Conservation (phyloP, 2,113 vertebrate genomes). For the Prunella fulvescens region DNA sequence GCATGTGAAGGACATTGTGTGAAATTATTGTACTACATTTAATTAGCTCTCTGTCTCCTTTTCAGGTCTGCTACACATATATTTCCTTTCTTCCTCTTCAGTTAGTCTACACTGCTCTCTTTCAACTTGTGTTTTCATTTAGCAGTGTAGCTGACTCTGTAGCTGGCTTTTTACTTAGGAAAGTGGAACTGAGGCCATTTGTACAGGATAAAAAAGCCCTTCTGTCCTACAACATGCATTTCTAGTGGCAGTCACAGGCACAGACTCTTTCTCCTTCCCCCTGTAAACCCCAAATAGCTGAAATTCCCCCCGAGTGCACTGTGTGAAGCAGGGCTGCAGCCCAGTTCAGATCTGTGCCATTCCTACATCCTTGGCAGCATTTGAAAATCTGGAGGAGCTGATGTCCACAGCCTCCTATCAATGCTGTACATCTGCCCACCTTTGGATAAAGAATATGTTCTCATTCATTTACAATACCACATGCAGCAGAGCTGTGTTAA, state of each 20-base stretch:
- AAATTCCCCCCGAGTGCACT: not conserved
- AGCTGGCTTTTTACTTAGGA: not conserved
- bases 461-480: not conserved
- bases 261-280: not conserved
- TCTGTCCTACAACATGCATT: not conserved
- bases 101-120: not conserved
- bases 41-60: conserved; percentile 18
- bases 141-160: not conserved
- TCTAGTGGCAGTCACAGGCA: not conserved
- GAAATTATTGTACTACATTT: conserved; percentile 21
- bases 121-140: not conserved
- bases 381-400: not conserved
- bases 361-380: not conserved
- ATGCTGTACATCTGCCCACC: not conserved
- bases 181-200: not conserved
- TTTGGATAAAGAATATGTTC: not conserved
- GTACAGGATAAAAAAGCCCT: not conserved
- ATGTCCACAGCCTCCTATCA: not conserved
- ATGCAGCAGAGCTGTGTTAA: not conserved
- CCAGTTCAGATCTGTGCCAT: not conserved
- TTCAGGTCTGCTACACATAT: not conserved
- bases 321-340: not conserved
- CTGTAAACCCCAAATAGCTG: not conserved
- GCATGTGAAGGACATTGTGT: not conserved
- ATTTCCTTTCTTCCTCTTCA: conserved; percentile 20